Evolutionary conservation across 2,797 vertebrate species (phyloP), one percentile per base, ranked within the genome.

Genomic region (Melanotaenia parkinsoni): DNA sequence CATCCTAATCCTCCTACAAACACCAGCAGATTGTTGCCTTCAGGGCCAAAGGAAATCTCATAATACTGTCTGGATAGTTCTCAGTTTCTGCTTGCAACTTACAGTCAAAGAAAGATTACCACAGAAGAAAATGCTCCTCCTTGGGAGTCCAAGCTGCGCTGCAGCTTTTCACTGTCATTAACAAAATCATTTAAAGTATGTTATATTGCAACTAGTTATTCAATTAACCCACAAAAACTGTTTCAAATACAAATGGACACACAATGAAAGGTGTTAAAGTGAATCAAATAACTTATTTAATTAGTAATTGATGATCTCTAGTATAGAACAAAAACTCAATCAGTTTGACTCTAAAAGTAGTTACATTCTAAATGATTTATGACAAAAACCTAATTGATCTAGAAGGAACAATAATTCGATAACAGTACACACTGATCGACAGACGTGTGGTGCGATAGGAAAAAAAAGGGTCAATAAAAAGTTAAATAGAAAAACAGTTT

Each of bases 21-120:
- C 61, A 70, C 54, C 16, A 32, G 26, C 65, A 67, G 57, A 76
- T 83, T 53, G 67, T 66, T 20, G 24, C 45, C 68, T 35, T 28
- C 26, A 58, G 63, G 79, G 74, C 64, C 70, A 50, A 67, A 79
- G 77, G 81, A 84, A 88, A 88, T 87, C 88, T 80, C 67, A 64
- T 86, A 82, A 89, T 79, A 22, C 83, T 43, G 56, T 67, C 67
- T 83, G 71, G 60, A 71, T 76, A 26, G 54, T 74, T 57, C 47
- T 59, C 38, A 6, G 11, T 70, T 72, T 69, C 63, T 64, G 64
- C 18, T 68, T 53, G 32, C 53, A 63, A 59, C 32, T 26, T 33
- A 57, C 40, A 70, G 59, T 57, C 0, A 63, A 63, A 45, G 18
- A 51, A 32, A 63, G 65, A 77, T 75, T 51, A 70, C 1, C 43